phyloP scores from a whole-genome alignment of 2,888 invertebrate species.

The Isoperla grammatica region DNA sequence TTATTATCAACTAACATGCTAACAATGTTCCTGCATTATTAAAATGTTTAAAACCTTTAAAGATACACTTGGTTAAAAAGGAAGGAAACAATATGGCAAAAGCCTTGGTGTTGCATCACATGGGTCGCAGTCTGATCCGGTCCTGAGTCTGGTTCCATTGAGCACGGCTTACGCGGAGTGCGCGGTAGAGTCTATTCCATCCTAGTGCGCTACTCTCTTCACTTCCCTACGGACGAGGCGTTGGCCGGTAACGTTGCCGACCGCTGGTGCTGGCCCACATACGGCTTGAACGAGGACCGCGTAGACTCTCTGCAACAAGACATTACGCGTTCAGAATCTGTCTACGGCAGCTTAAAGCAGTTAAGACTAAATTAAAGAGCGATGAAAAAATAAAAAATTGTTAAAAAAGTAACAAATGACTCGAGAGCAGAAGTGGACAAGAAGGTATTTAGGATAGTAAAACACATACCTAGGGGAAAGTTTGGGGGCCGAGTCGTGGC shows the following conservation, averaged over 20 bases:
- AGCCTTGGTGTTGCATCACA: no score
- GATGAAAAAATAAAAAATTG: conserved; percentile 13
- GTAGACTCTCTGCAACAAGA: conserved; percentile 63
- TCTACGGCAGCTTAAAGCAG: neutral
- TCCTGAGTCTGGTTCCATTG: no score
- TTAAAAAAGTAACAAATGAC: conserved; percentile 22
- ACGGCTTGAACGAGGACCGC: conserved; percentile 67
- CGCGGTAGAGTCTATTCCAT: neutral
- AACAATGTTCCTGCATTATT: no score
- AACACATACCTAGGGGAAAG: conserved; percentile 73
- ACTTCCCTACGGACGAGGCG: conserved; percentile 27
- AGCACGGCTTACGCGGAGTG: no score
- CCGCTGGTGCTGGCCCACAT: conserved; percentile 67
- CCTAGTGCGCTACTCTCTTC: conserved; percentile 1
- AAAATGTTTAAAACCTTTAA: no score
- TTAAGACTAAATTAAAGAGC: neutral
- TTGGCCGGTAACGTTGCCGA: conserved; percentile 74
- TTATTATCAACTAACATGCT: no score
- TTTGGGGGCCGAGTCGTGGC: conserved; percentile 57
- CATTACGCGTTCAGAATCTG: no score
- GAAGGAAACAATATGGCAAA: no score
- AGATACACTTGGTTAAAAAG: no score
- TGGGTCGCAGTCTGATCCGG: no score
- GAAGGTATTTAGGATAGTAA: no score
- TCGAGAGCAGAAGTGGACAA: no score